Percentiles rank a stretch among this genome's conserved stretches.
These are phyloP conservation scores for Diceros bicornis DNA, from an alignment of 2,797 vertebrate species.

Conservation along the genomic window DNA sequence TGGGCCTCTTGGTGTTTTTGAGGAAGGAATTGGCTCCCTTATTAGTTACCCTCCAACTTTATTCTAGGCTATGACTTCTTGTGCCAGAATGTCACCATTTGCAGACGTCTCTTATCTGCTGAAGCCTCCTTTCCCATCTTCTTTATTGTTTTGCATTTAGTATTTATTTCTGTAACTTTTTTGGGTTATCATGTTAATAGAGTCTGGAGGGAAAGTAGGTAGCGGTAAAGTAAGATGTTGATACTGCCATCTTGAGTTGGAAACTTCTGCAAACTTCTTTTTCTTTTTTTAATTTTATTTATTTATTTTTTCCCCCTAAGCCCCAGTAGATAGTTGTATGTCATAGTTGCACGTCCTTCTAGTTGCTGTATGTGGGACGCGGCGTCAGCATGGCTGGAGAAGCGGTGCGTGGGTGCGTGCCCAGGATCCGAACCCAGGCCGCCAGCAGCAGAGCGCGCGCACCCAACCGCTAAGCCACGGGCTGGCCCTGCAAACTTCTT, in stretches of 20 bases:
- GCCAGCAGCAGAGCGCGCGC: no score
- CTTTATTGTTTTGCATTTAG: background rate
- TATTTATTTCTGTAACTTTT: constrained; percentile 29
- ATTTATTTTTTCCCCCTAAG: no score
- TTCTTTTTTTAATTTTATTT: no score
- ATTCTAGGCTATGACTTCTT: background rate
- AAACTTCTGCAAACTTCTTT: background rate
- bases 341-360: no score
- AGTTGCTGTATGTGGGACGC: no score
- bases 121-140: background rate
- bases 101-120: background rate
- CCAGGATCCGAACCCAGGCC: no score
- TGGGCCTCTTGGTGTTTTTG: background rate
- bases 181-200: background rate
- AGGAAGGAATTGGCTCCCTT: background rate
- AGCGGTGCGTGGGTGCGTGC: no score
- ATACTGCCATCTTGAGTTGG: background rate
- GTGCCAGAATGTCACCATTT: background rate
- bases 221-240: background rate
- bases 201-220: background rate
- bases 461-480: no score
- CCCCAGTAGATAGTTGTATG: no score
- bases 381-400: no score
- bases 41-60: background rate
- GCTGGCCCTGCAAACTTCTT: background rate